A percentile compares a stretch with the other conserved stretches of the same genome.
phyloP scores from a whole-genome alignment of 2,888 invertebrate genomes.

The Chrysolina haemoptera region DNA sequence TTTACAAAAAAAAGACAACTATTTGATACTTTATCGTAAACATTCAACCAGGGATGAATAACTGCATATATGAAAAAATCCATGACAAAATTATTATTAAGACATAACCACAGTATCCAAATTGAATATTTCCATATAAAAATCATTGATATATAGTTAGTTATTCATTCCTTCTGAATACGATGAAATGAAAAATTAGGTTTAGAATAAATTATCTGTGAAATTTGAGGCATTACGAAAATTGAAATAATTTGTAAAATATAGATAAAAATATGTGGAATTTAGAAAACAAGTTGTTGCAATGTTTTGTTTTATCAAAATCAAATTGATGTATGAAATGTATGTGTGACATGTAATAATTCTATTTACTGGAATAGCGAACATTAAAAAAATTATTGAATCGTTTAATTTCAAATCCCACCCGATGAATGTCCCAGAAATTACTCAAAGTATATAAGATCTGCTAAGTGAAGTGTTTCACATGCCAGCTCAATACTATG shows the following conservation, averaged over 20 bases:
- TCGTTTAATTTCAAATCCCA: slow-evolving; percentile 31
- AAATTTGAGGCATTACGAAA: slow-evolving; percentile 62
- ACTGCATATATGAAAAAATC: slow-evolving; percentile 6
- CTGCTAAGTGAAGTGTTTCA: too few species aligned
- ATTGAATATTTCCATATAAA: slow-evolving; percentile 33
- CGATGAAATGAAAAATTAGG: slow-evolving; percentile 55
- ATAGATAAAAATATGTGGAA: slow-evolving; percentile 63
- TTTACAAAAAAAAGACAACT: slow-evolving; percentile 6
- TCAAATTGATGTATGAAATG: slow-evolving; percentile 67
- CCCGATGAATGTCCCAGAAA: neutral
- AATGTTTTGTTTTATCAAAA: slow-evolving; percentile 61
- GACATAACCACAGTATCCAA: slow-evolving; percentile 34
- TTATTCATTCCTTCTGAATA: slow-evolving; percentile 42
- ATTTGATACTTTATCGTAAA: neutral
- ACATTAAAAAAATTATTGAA: slow-evolving; percentile 61
- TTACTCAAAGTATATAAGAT: too few species aligned
- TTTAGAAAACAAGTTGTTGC: slow-evolving; percentile 63
- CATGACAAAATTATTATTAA: slow-evolving; percentile 35
- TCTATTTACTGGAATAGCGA: slow-evolving; percentile 67
- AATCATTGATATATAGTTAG: slow-evolving; percentile 37
- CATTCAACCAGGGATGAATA: neutral
- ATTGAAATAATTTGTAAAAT: slow-evolving; percentile 62
- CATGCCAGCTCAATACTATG: too few species aligned
- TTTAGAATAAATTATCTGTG: slow-evolving; percentile 62
- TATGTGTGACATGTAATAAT: slow-evolving; percentile 67